Evolutionary conservation across 2,113 vertebrate genomes (phyloP).

Genomic region (Diadophis punctatus): DNA sequence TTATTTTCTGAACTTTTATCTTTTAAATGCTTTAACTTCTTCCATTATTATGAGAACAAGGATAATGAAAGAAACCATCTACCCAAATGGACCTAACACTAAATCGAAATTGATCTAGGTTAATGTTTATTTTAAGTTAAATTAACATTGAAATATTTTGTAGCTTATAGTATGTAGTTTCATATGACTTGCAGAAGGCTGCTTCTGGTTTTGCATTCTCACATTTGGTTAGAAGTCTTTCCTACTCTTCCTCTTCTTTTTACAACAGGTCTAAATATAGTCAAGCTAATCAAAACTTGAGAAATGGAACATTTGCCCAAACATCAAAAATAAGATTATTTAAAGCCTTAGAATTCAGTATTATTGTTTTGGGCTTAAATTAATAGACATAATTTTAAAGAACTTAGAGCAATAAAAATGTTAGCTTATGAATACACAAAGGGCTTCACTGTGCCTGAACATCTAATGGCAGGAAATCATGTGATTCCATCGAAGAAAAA

Average conservation of each 20-base stretch:
- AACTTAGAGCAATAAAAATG: neutral
- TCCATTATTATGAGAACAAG: neutral
- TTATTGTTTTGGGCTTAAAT: neutral
- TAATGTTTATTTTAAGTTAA: neutral
- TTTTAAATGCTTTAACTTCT: neutral
- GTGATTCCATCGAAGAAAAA: neutral
- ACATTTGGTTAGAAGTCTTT: neutral
- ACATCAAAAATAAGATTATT: neutral
- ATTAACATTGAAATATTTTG: neutral
- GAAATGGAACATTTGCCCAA: neutral
- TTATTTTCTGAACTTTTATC: neutral
- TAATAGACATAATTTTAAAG: neutral
- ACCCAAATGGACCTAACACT: neutral
- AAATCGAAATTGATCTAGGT: neutral
- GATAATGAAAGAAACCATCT: neutral
- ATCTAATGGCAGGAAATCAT: neutral
- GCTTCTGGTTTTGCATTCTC: neutral
- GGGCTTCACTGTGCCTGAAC: neutral
- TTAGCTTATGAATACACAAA: neutral
- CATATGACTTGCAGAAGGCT: neutral
- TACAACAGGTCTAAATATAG: neutral
- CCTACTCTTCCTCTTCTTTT: neutral
- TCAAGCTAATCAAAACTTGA: neutral
- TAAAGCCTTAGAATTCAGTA: neutral
- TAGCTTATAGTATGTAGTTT: neutral